These are phyloP conservation scores for Electrona antarctica DNA, from an alignment of 2,113 vertebrate genomes.

Conservation along the genomic window DNA sequence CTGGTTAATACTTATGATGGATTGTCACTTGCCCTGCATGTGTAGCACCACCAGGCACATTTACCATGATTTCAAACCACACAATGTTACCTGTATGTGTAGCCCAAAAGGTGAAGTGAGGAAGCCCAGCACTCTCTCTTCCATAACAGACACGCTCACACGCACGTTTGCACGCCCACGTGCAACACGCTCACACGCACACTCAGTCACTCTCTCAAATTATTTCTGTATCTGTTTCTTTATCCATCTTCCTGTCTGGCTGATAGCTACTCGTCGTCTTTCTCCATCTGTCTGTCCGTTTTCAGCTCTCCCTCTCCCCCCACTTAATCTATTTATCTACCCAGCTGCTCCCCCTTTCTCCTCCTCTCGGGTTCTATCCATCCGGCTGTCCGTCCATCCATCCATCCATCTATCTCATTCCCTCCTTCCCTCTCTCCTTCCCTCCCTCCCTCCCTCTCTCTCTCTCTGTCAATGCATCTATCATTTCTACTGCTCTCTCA, in stretches of 20 bases:
- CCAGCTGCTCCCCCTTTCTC: conserved; percentile 8
- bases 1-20: too few relatives aligned
- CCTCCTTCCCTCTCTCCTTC: neutral
- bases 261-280: conserved; percentile 33
- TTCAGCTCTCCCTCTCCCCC: conserved; percentile 18
- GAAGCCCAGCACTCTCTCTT: too few relatives aligned
- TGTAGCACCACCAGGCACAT: too few relatives aligned
- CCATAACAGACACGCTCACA: too few relatives aligned
- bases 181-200: too few relatives aligned
- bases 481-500: too few relatives aligned
- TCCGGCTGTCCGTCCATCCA: conserved; percentile 7
- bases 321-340: conserved; percentile 56
- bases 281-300: conserved; percentile 37
- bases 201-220: conserved; percentile 35
- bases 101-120: too few relatives aligned
- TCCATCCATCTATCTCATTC: neutral
- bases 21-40: too few relatives aligned
- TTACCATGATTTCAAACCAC: too few relatives aligned
- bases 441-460: neutral
- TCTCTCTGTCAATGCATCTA: conserved; percentile 14
- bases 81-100: too few relatives aligned
- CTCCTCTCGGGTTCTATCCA: conserved; percentile 51
- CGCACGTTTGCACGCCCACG: too few relatives aligned
- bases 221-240: conserved; percentile 39
- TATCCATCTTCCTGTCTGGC: conserved; percentile 49